These are phyloP conservation scores for Brachionus plicatilis DNA, from an alignment of 1,140 invertebrate species.

Conservation along the genomic window DNA sequence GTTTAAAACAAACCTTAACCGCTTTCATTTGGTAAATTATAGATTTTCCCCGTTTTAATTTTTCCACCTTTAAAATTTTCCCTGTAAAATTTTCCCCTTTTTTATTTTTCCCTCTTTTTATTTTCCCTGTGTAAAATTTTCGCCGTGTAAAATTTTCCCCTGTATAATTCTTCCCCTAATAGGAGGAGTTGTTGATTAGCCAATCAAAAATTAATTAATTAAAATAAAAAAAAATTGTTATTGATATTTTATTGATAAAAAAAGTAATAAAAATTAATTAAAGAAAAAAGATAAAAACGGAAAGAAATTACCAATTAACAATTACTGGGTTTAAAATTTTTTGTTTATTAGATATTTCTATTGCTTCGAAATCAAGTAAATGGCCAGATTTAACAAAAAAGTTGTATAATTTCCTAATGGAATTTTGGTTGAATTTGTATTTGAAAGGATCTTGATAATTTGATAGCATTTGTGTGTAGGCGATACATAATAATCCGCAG, in stretches of 20 bases:
- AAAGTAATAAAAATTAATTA: background rate
- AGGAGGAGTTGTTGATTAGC: too few relatives aligned
- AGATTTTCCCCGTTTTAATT: too few relatives aligned
- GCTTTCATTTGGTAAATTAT: too few relatives aligned
- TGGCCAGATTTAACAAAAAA: background rate
- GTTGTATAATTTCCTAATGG: background rate
- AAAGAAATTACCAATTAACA: background rate
- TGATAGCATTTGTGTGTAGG: background rate
- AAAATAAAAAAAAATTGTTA: too few relatives aligned
- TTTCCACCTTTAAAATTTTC: too few relatives aligned
- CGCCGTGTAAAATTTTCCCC: too few relatives aligned
- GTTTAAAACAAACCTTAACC: too few relatives aligned
- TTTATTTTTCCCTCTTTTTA: too few relatives aligned
- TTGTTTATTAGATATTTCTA: background rate
- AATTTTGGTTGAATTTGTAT: background rate
- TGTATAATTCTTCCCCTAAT: too few relatives aligned
- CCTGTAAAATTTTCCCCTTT: too few relatives aligned
- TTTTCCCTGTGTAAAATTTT: too few relatives aligned
- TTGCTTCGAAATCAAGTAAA: background rate
- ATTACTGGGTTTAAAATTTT: background rate
- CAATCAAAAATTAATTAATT: too few relatives aligned
- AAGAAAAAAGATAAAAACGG: background rate
- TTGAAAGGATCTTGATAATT: background rate
- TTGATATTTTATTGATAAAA: background rate
- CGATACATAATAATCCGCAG: background rate